Conservation (phyloP, 2,113 vertebrate genomes). For the Mirza zaza region DNA sequence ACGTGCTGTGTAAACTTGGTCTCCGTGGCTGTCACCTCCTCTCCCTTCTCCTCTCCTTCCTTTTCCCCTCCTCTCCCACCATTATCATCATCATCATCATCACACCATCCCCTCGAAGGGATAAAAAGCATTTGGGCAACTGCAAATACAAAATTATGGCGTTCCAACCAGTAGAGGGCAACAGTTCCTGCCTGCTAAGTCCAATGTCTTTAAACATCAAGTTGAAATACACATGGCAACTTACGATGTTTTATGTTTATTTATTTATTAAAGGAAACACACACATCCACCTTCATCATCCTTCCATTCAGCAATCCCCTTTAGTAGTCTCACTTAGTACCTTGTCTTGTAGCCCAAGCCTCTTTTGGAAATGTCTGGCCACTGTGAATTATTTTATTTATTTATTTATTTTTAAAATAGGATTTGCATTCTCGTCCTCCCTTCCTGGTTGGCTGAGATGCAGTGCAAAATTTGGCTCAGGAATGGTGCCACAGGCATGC, state of each 20-base stretch:
- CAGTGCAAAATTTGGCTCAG: constrained; percentile 59
- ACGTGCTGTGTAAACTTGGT: neutral
- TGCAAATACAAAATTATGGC: neutral
- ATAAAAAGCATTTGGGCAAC: neutral
- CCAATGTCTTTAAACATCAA: neutral
- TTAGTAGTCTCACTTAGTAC: neutral
- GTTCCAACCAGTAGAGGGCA: constrained; percentile 73
- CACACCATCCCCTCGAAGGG: too few species aligned
- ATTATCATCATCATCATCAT: neutral
- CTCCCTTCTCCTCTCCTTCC: neutral
- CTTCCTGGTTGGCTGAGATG: constrained; percentile 41
- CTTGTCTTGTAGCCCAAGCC: neutral
- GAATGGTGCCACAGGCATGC: neutral
- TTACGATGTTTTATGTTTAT: neutral
- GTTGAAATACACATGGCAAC: neutral
- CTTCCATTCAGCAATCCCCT: neutral
- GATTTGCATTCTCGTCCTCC: constrained; percentile 41
- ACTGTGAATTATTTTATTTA: neutral
- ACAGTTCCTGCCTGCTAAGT: neutral
- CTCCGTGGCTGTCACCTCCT: neutral
- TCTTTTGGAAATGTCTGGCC: constrained; percentile 35
- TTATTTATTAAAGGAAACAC: neutral
- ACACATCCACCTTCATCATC: neutral
- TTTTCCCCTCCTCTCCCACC: neutral
- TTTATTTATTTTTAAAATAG: neutral